Evolutionary conservation across 2,797 vertebrate genomes (phyloP).

Genomic region (Esox masquinongy): DNA sequence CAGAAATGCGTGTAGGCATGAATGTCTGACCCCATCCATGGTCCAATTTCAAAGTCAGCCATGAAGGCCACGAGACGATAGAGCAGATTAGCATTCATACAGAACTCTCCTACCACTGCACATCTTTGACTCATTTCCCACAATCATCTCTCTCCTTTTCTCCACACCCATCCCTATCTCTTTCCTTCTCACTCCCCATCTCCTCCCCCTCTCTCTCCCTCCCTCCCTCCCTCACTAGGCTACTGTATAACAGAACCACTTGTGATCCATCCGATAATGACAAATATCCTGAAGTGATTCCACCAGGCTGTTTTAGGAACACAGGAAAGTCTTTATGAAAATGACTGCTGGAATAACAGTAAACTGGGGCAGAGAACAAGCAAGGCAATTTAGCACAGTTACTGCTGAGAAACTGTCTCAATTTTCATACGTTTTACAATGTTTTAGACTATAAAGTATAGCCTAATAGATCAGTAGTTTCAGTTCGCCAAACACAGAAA

Average conservation of each 20-base stretch:
- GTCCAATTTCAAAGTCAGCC: conserved; percentile 51
- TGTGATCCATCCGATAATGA: conserved; percentile 51
- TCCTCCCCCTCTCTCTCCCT: neutral
- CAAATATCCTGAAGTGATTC: conserved; percentile 44
- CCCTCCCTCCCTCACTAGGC: neutral
- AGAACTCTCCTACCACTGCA: conserved; percentile 16
- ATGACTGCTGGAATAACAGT: conserved; percentile 34
- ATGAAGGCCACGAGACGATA: conserved; percentile 28
- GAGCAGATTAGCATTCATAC: conserved; percentile 26
- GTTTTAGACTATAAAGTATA: neutral
- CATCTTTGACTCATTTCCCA: conserved; percentile 51
- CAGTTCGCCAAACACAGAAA: neutral
- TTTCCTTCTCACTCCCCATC: neutral
- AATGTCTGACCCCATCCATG: conserved; percentile 41
- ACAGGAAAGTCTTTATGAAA: conserved; percentile 45
- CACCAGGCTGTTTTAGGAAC: conserved; percentile 46
- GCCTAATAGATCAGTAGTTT: neutral
- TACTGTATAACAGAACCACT: conserved; percentile 60
- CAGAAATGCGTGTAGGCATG: neutral
- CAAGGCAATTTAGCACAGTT: conserved; percentile 30
- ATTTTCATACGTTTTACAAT: neutral
- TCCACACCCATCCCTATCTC: conserved; percentile 14
- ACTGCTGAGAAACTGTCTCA: neutral
- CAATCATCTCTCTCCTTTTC: conserved; percentile 34
- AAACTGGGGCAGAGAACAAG: conserved; percentile 25